phyloP scores from a whole-genome alignment of 2,888 invertebrate species.

The Melanchra persicariae region DNA sequence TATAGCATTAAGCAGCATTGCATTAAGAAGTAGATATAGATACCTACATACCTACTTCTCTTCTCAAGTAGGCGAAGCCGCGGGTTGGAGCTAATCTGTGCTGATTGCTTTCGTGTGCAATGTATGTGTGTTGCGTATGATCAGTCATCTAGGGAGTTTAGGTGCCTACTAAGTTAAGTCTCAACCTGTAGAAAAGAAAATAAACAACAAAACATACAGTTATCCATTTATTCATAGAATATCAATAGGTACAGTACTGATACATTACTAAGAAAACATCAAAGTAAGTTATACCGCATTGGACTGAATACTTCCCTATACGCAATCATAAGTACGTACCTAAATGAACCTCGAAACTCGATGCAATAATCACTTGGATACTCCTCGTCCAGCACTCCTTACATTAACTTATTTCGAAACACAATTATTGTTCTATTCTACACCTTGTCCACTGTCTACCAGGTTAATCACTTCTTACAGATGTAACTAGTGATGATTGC shows the following conservation, averaged over 20 bases:
- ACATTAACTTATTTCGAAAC: slow-evolving; percentile 5
- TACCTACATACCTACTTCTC: no score
- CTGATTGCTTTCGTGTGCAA: no score
- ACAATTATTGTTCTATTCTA: neutral
- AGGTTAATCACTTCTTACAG: no score
- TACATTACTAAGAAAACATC: neutral
- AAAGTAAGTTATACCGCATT: neutral
- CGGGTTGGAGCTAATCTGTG: no score
- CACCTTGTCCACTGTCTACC: no score
- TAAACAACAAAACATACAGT: neutral
- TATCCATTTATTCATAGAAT: slow-evolving; percentile 23
- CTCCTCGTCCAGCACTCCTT: neutral
- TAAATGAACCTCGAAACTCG: neutral
- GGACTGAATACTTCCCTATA: neutral
- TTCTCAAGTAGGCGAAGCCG: no score
- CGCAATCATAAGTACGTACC: neutral
- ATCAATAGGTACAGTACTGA: neutral
- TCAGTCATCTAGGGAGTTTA: neutral
- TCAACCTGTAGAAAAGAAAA: neutral
- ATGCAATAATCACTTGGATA: neutral
- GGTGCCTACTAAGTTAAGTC: neutral
- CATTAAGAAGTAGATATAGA: no score
- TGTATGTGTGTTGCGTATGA: no score
- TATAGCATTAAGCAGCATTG: no score
- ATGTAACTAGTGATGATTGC: no score